These are phyloP conservation scores for Poeciliopsis gracilis DNA, from an alignment of 2,797 vertebrate genomes.

Conservation along the genomic window DNA sequence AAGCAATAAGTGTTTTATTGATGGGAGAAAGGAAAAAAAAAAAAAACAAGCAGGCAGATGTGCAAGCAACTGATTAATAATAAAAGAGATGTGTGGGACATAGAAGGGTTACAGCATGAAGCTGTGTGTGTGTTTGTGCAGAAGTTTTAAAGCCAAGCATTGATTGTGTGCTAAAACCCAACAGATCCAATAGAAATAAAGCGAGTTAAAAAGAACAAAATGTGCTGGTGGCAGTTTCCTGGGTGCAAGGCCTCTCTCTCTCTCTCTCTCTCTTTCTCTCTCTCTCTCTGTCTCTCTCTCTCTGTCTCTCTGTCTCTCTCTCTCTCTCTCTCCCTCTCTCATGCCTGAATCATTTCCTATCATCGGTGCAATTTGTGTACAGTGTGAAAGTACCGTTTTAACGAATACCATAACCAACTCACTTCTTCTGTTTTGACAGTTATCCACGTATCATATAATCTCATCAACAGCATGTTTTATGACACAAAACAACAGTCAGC, in stretches of 20 bases:
- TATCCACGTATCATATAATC: conserved; percentile 55
- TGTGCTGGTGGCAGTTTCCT: conserved; percentile 66
- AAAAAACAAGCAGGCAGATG: conserved; percentile 78
- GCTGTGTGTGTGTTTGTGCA: conserved; percentile 38
- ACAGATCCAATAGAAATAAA: conserved; percentile 41
- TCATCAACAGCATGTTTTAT: conserved; percentile 63
- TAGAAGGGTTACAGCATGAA: conserved; percentile 17
- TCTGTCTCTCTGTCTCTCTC: conserved; percentile 24
- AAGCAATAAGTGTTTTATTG: conserved; percentile 96
- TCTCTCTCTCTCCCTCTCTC: conserved; percentile 24
- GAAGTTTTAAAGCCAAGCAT: conserved; percentile 56
- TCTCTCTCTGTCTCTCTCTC: conserved; percentile 25
- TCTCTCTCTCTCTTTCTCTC: conserved; percentile 20
- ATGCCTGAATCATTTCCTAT: conserved; percentile 60
- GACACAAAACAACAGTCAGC: conserved; percentile 46
- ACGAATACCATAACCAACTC: conserved; percentile 49
- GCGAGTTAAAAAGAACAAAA: conserved; percentile 61
- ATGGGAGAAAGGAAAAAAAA: conserved; percentile 76
- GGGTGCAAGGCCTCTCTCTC: conserved; percentile 13
- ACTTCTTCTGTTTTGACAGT: conserved; percentile 63
- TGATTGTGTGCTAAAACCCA: conserved; percentile 71
- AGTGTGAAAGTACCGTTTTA: conserved; percentile 56
- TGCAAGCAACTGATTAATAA: conserved; percentile 83
- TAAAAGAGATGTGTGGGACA: conserved; percentile 78
- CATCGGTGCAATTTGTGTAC: conserved; percentile 47